phyloP scores from a whole-genome alignment of 1,140 invertebrate species.

The Nephotettix cincticeps region DNA sequence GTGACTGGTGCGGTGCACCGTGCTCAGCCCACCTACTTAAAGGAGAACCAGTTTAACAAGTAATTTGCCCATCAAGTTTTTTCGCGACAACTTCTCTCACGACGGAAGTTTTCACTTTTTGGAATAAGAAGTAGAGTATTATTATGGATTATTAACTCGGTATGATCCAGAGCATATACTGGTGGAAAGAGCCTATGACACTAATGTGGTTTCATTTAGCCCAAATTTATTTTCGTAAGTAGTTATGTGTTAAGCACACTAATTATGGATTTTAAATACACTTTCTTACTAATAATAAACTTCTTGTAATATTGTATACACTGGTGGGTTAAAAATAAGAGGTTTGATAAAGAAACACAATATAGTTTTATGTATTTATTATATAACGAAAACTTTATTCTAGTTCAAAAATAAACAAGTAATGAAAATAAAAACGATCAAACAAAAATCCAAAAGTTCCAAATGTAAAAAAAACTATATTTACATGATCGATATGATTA shows the following conservation, averaged over 20 bases:
- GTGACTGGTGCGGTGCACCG: too few relatives aligned
- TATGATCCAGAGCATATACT: not conserved
- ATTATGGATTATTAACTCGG: too few relatives aligned
- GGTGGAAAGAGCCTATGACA: not conserved
- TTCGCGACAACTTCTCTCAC: not conserved
- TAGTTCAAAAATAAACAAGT: slow-evolving; percentile 19
- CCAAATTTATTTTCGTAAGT: not conserved
- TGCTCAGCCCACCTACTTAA: not conserved
- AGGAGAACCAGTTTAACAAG: not conserved
- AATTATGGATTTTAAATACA: not conserved
- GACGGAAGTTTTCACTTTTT: not conserved
- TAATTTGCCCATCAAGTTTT: slow-evolving; percentile 15
- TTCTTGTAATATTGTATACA: too few relatives aligned
- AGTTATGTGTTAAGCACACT: not conserved
- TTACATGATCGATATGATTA: not conserved
- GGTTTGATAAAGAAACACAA: not conserved
- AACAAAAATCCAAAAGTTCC: slow-evolving; percentile 1
- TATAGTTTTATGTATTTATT: slow-evolving; percentile 4
- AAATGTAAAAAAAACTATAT: slow-evolving; percentile 14
- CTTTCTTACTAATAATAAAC: not conserved
- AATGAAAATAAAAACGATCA: slow-evolving; percentile 20
- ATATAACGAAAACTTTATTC: slow-evolving; percentile 22
- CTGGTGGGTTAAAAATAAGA: too few relatives aligned
- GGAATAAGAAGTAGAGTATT: not conserved
- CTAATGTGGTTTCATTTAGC: not conserved